Conservation (phyloP, 1,140 invertebrate genomes). For the Zaprionus davidi region DNA sequence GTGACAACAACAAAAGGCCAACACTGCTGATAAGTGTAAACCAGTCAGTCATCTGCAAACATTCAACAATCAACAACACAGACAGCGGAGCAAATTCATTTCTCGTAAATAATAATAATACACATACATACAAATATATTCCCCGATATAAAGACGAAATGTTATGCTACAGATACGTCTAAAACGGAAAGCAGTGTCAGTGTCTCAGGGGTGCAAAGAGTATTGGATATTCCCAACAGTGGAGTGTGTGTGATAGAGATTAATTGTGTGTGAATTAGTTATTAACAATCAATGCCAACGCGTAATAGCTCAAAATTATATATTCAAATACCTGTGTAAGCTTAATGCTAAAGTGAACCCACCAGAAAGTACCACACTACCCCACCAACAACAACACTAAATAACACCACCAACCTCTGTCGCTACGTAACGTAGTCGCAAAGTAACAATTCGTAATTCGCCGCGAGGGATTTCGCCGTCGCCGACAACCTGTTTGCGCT, state of each 20-base stretch:
- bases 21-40: conserved; percentile 54
- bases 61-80: conserved; percentile 30
- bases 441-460: conserved; percentile 50
- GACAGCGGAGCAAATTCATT: not conserved
- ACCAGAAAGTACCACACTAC: conserved; percentile 31
- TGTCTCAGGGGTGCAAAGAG: conserved; percentile 24
- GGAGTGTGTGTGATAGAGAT: conserved; percentile 38
- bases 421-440: not conserved
- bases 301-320: conserved; percentile 11
- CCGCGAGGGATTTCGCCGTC: conserved; percentile 37
- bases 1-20: conserved; percentile 39
- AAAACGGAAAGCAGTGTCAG: conserved; percentile 37
- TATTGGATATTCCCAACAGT: conserved; percentile 43
- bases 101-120: conserved; percentile 50
- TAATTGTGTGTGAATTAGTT: conserved; percentile 9
- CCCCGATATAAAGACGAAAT: conserved; percentile 44
- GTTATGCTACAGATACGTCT: conserved; percentile 64
- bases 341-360: conserved; percentile 38
- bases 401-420: not conserved
- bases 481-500: conserved; percentile 76
- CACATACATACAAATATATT: conserved; percentile 2
- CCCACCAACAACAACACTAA: conserved; percentile 7
- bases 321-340: conserved; percentile 36
- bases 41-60: conserved; percentile 37
- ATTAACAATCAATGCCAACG: conserved; percentile 23